Percentiles rank a stretch among this genome's conserved stretches.
These are phyloP conservation scores for Serrognathus titanus DNA, from an alignment of 2,888 invertebrate genomes.

Conservation along the genomic window DNA sequence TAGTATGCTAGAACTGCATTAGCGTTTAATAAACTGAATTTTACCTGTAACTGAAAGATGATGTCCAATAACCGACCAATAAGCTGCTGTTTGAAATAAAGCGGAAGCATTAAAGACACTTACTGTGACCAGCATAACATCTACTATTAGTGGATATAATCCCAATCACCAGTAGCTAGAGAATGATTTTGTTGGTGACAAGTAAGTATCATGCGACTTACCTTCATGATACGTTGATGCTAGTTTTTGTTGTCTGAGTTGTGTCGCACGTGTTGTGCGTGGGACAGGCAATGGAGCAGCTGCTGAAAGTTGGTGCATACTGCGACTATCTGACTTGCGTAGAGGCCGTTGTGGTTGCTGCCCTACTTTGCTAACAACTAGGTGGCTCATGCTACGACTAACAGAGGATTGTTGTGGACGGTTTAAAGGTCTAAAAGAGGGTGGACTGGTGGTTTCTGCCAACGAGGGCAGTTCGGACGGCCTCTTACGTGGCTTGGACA, in stretches of 20 bases:
- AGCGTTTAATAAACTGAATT: neutral
- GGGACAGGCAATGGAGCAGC: slow-evolving; percentile 42
- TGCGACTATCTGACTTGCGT: slow-evolving; percentile 47
- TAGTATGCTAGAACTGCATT: neutral
- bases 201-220: slow-evolving; percentile 13
- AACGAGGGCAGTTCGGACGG: slow-evolving; percentile 47
- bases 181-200: neutral
- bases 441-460: slow-evolving; percentile 36
- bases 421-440: slow-evolving; percentile 40
- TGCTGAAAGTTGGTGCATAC: slow-evolving; percentile 46
- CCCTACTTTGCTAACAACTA: slow-evolving; percentile 53
- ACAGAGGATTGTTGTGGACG: slow-evolving; percentile 40
- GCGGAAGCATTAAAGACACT: slow-evolving; percentile 9
- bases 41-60: slow-evolving; percentile 11
- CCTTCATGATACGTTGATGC: slow-evolving; percentile 33
- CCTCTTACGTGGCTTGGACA: slow-evolving; percentile 66
- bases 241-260: slow-evolving; percentile 47
- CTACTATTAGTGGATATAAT: neutral
- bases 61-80: slow-evolving; percentile 9
- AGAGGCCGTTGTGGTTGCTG: slow-evolving; percentile 44
- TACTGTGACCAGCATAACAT: slow-evolving; percentile 6
- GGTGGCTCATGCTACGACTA: slow-evolving; percentile 72
- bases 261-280: slow-evolving; percentile 46
- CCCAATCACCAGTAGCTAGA: neutral
- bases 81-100: slow-evolving; percentile 8